Percentiles rank a stretch among this genome's conserved stretches.
Evolutionary conservation across 2,797 vertebrate genomes (phyloP).

Genomic region (Anguilla marmorata): DNA sequence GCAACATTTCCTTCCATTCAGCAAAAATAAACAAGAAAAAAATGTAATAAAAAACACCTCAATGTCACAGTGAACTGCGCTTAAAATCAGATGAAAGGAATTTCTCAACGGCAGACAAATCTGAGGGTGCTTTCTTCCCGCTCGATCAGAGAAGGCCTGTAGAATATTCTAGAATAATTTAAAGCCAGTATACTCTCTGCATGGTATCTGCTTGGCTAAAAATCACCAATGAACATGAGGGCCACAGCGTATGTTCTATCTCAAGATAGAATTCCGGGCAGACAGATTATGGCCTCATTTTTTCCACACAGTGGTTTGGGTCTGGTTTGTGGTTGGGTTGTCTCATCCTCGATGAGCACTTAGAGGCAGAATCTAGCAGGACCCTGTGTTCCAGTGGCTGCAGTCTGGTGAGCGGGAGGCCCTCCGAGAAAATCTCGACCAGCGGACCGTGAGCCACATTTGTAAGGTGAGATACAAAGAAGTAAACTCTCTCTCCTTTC

Average conservation of each 20-base stretch:
- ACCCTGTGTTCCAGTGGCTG: background rate
- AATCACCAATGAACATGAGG: background rate
- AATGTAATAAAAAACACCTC: slow-evolving; percentile 16
- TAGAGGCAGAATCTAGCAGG: background rate
- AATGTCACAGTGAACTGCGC: background rate
- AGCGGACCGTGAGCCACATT: background rate
- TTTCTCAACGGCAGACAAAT: background rate
- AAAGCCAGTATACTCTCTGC: background rate
- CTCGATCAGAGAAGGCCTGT: background rate
- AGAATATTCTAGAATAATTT: background rate
- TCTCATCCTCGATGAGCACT: background rate
- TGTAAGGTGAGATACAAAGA: background rate
- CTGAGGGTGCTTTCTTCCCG: background rate
- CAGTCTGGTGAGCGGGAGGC: background rate
- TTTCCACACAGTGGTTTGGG: slow-evolving; percentile 1
- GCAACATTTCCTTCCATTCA: background rate
- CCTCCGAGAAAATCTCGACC: background rate
- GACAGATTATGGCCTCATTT: background rate
- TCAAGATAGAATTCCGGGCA: background rate
- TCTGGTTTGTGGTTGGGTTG: background rate
- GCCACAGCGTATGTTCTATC: background rate
- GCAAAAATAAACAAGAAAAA: slow-evolving; percentile 12
- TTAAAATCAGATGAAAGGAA: background rate
- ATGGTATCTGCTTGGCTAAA: background rate
- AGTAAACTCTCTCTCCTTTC: background rate